Evolutionary conservation across 2,797 vertebrate species (phyloP), one percentile per base, ranked within the genome.

Genomic region (Sebastes wilsoni): DNA sequence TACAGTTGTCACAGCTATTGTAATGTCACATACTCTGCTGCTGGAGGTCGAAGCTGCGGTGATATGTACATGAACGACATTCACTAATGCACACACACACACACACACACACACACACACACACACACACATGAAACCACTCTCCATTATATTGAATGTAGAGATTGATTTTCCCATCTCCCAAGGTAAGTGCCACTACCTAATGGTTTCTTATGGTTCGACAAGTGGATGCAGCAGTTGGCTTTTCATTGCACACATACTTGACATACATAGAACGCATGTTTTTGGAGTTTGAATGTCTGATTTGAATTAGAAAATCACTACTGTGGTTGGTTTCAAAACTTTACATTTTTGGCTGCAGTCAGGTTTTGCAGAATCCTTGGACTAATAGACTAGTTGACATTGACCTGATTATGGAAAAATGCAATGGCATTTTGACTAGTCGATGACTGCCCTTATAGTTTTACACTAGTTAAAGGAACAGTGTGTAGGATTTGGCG

Each of bases 161-260:
- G 34, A 85, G 49, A 76, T 38, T 59, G 56, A 81, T 79, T 90
- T 83, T 61, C 62, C 60, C 58, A 73, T 87, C 69, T 55, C 20
- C 66, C 38, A 89, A 95, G 95, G 95, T 96, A 94, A 93, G 95
- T 95, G 86, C 72, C 72, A 77, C 85, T 85, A 84, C 55, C 49
- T 74, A 18, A 7, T 76, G 68, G 13, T 69, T 75, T 30, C 58
- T 75, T 55, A 22, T 27, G 16, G 27, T 46, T 83, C 69, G 67
- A 66, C 61, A 71, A 78, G 71, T 54, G 34, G 75, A 81, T 79
- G 61, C 60, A 73, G n/a, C 75, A 58, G 42, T 34, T 66, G 27
- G 23, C 28, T 76, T 82, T 72, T 82, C 23, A 66, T 72, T 42
- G 38, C 36, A 77, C 27, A 55, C 25, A 54, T 23, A 74, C 46